phyloP scores from a whole-genome alignment of 2,888 invertebrate genomes.

The Drosophila stalkeri region DNA sequence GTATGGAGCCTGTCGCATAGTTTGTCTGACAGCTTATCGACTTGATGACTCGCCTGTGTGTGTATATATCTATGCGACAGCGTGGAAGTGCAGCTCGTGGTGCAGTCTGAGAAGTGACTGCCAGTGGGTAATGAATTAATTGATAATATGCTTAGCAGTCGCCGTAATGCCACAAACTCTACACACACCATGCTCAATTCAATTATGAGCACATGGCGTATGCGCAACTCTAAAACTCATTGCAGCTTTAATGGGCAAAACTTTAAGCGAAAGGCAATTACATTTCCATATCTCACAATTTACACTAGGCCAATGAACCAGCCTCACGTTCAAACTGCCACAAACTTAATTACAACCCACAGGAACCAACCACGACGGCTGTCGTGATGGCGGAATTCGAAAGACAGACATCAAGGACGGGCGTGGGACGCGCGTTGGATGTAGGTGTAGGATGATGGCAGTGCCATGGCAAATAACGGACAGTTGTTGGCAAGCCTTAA shows the following conservation, averaged over 20 bases:
- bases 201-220: conserved; percentile 70
- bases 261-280: conserved; percentile 49
- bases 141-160: conserved; percentile 62
- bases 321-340: conserved; percentile 13
- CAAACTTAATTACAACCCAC: conserved; percentile 69
- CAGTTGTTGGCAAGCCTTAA: conserved; percentile 52
- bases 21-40: conserved; percentile 23
- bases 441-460: background rate
- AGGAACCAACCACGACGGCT: conserved; percentile 37
- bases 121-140: conserved; percentile 60
- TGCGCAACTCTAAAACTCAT: conserved; percentile 52
- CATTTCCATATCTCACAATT: conserved; percentile 50
- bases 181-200: conserved; percentile 46
- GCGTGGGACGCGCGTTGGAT: background rate
- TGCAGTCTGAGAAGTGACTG: conserved; percentile 24
- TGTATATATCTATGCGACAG: conserved; percentile 10
- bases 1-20: background rate
- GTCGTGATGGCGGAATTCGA: conserved; percentile 23
- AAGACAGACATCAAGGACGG: conserved; percentile 1
- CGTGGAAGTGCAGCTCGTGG: conserved; percentile 47
- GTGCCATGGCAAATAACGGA: conserved; percentile 32
- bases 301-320: conserved; percentile 48
- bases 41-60: conserved; percentile 26
- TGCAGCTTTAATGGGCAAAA: conserved; percentile 45
- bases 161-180: background rate